Conservation (phyloP, 2,797 vertebrate genomes). For the Antrozous pallidus region DNA sequence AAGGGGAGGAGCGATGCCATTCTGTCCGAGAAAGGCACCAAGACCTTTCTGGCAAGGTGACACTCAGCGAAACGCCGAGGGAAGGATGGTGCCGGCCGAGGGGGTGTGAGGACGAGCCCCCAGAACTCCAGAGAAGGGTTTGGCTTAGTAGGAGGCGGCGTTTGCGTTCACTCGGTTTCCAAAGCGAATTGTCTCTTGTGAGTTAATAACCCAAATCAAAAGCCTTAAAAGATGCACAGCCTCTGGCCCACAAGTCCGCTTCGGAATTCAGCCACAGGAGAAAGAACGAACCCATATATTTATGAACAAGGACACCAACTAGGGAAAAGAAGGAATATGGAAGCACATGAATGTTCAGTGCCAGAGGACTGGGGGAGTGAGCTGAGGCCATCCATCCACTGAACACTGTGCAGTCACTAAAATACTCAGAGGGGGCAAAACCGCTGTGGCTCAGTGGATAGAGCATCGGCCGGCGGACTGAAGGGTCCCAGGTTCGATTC, state of each 20-base stretch:
- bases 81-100: not conserved
- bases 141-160: not conserved
- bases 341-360: not conserved
- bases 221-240: constrained; percentile 37
- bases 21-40: not conserved
- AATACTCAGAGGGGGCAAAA: not conserved
- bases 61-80: not conserved
- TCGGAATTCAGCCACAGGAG: constrained; percentile 23
- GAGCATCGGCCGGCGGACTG: no score
- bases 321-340: not conserved
- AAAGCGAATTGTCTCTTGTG: constrained; percentile 60
- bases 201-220: constrained; percentile 53
- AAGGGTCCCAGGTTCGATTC: no score
- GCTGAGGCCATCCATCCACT: not conserved
- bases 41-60: not conserved
- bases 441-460: no score
- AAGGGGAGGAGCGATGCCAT: not conserved
- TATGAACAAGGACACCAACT: not conserved
- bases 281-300: constrained; percentile 7
- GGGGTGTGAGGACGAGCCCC: not conserved
- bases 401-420: not conserved
- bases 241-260: constrained; percentile 36
- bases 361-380: not conserved
- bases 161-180: constrained; percentile 54
- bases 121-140: not conserved